Conservation (phyloP, 2,888 invertebrate species). For the Drosophila flavopinicola region DNA sequence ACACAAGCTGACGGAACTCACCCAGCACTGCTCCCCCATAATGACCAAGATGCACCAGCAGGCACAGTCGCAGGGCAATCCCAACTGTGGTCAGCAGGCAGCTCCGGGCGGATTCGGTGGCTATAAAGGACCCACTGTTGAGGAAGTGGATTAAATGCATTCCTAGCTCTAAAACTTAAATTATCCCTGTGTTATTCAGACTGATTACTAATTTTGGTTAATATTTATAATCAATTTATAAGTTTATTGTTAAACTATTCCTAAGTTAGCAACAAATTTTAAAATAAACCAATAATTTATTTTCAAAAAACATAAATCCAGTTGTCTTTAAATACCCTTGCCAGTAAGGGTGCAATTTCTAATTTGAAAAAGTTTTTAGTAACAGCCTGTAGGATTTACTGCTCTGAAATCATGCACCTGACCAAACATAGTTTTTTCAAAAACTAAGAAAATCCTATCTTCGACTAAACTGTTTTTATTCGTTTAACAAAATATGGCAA, state of each 20-base stretch:
- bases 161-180: conserved; percentile 58
- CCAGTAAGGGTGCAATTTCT: neutral
- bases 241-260: too few relatives aligned
- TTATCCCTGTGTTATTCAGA: conserved; percentile 4
- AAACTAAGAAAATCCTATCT: neutral
- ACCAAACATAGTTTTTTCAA: neutral
- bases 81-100: conserved; percentile 85
- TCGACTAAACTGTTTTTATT: neutral
- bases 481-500: conserved; percentile 9
- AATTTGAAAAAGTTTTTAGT: too few relatives aligned
- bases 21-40: conserved; percentile 82
- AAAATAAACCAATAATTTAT: conserved; percentile 32
- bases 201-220: conserved; percentile 15
- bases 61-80: conserved; percentile 34
- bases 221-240: neutral
- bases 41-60: conserved; percentile 85
- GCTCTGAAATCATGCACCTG: too few relatives aligned
- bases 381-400: too few relatives aligned
- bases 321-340: neutral
- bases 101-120: conserved; percentile 88
- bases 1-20: conserved; percentile 76
- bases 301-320: conserved; percentile 84
- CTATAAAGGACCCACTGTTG: conserved; percentile 82
- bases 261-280: conserved; percentile 23
- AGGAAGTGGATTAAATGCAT: conserved; percentile 78